Evolutionary conservation across 30 jellyfish, hydroid and myxozoan species (phyloP).

Genomic region (Phacellophora camtschatica): DNA sequence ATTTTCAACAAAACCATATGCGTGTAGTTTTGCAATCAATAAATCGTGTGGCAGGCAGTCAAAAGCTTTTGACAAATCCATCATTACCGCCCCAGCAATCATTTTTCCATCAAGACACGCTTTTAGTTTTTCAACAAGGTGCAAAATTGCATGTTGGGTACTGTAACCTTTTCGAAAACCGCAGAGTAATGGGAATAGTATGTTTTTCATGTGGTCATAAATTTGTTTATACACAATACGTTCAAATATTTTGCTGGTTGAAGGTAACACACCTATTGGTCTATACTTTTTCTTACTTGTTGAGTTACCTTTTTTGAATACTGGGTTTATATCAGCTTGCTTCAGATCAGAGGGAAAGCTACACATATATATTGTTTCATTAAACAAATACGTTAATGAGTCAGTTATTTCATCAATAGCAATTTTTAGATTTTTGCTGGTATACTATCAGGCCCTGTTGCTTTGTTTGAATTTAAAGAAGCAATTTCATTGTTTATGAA

Average conservation of each 20-base stretch:
- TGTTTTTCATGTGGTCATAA: background rate
- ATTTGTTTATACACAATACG: background rate
- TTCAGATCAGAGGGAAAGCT: conserved; percentile 4
- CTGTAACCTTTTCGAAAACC: conserved; percentile 4
- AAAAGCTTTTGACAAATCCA: conserved; percentile 27
- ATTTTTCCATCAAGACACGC: background rate
- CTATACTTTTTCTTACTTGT: conserved; percentile 2
- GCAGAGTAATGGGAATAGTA: background rate
- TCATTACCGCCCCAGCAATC: conserved; percentile 11
- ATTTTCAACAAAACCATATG: conserved; percentile 23
- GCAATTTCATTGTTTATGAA: background rate
- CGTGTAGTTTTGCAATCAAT: conserved; percentile 24
- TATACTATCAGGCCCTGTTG: conserved; percentile 7
- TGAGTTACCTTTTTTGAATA: conserved; percentile 2
- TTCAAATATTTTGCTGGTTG: conserved; percentile 10
- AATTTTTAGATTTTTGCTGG: conserved; percentile 28
- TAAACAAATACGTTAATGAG: background rate
- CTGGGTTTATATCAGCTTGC: background rate
- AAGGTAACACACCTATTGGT: conserved; percentile 13
- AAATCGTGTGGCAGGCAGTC: conserved; percentile 14
- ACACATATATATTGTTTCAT: background rate
- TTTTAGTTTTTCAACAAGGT: conserved; percentile 21
- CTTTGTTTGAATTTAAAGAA: background rate
- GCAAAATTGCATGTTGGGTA: conserved; percentile 14
- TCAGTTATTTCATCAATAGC: background rate